Evolutionary conservation across 2,113 vertebrate genomes (phyloP).

Genomic region (Oreotrochilus melanogaster): DNA sequence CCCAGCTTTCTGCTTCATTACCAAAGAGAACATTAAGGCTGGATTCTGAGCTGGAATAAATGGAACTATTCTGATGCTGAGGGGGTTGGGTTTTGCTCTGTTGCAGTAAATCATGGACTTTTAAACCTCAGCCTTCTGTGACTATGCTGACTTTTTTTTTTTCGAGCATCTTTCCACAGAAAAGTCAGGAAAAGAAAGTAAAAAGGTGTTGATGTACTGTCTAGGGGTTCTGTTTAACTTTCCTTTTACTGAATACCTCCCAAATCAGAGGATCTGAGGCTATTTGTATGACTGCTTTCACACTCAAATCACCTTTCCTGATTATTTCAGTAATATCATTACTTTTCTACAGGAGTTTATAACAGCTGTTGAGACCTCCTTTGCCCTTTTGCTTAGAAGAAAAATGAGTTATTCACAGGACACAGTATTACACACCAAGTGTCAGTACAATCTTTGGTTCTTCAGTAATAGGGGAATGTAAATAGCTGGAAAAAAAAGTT

Average conservation of each 20-base stretch:
- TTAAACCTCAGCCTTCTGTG: not conserved
- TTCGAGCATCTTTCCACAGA: not conserved
- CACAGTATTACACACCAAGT: not conserved
- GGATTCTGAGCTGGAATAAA: not conserved
- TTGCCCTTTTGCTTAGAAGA: not conserved
- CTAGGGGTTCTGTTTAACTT: not conserved
- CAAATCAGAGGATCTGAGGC: not conserved
- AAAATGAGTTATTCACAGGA: not conserved
- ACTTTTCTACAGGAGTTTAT: not conserved
- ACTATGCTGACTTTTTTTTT: not conserved
- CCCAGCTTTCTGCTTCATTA: slow-evolving; percentile 18
- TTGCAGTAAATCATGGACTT: not conserved
- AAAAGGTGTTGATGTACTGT: not conserved
- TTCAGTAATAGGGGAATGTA: not conserved
- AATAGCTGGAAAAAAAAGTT: not conserved
- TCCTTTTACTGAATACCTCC: not conserved
- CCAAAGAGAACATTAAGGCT: not conserved
- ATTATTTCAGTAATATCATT: not conserved
- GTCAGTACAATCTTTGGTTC: not conserved
- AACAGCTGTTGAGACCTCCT: not conserved
- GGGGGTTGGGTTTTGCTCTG: not conserved
- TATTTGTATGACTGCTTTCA: not conserved
- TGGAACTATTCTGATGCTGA: not conserved
- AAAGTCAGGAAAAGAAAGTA: not conserved
- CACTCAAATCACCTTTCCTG: not conserved